A percentile compares a stretch with the other conserved stretches of the same genome.
Evolutionary conservation across 2,113 vertebrate genomes (phyloP).

Genomic region (Alaudala cheleensis): DNA sequence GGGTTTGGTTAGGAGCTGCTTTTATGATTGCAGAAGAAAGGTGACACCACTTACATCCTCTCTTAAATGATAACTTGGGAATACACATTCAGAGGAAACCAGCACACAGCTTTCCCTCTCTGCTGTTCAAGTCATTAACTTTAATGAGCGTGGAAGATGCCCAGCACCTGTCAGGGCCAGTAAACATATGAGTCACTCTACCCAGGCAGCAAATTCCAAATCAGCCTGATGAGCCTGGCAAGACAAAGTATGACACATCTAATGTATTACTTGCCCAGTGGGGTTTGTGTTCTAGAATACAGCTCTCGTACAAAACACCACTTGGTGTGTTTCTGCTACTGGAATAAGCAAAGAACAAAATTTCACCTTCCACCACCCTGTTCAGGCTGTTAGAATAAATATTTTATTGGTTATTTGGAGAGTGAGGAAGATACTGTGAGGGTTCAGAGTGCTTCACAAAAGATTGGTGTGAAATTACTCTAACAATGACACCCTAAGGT

Average conservation of each 20-base stretch:
- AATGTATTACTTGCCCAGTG: background rate
- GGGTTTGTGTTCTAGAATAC: background rate
- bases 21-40: constrained; percentile 11
- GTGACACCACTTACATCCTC: background rate
- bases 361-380: background rate
- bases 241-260: background rate
- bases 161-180: constrained; percentile 28
- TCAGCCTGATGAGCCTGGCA: constrained; percentile 12
- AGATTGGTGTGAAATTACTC: constrained; percentile 55
- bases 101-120: background rate
- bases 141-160: constrained; percentile 26
- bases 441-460: background rate
- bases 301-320: background rate
- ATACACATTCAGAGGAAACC: background rate
- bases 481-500: constrained; percentile 11
- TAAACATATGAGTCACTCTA: constrained; percentile 47
- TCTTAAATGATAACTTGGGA: background rate
- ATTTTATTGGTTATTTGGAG: constrained; percentile 59
- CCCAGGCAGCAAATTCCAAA: constrained; percentile 17
- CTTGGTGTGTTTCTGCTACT: background rate
- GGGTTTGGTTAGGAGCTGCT: background rate
- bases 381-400: constrained; percentile 42
- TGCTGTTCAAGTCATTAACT: constrained; percentile 29
- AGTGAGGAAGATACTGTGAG: background rate
- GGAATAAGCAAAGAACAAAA: background rate